phyloP scores from a whole-genome alignment of 1,140 invertebrate genomes.

The Hylyphantes graminicola region DNA sequence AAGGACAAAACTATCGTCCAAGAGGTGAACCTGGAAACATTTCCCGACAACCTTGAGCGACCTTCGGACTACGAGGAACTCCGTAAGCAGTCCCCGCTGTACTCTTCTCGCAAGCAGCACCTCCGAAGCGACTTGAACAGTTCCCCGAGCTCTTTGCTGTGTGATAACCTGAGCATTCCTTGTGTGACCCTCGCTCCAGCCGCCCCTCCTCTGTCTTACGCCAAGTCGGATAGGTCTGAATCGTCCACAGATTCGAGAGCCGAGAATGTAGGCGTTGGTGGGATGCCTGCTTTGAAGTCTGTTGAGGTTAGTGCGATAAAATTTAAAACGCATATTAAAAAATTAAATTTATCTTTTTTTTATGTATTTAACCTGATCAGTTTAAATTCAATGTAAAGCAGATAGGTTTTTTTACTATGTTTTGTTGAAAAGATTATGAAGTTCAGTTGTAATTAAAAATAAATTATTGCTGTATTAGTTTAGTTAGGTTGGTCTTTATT shows the following conservation, averaged over 20 bases:
- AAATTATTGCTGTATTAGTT: no score
- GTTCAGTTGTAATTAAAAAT: no score
- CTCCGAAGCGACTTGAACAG: conserved; percentile 54
- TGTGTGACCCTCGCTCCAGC: conserved; percentile 63
- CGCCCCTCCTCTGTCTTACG: conserved; percentile 63
- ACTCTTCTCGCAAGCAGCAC: conserved; percentile 45
- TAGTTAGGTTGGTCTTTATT: no score
- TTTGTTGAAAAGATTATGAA: no score
- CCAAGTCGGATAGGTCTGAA: conserved; percentile 50
- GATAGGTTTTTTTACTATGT: no score
- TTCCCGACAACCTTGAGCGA: conserved; percentile 61
- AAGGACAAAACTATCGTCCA: conserved; percentile 39
- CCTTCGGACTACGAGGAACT: conserved; percentile 60
- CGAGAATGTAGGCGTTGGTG: conserved; percentile 1
- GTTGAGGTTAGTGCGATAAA: conserved; percentile 1
- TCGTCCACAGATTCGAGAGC: conserved; percentile 33
- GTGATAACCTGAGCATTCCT: conserved; percentile 65
- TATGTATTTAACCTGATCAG: no score
- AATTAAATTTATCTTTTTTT: no score
- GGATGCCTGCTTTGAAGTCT: background rate
- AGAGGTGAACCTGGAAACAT: conserved; percentile 62
- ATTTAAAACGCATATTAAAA: no score
- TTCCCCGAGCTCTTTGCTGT: conserved; percentile 67
- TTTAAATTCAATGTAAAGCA: no score
- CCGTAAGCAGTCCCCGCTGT: conserved; percentile 32